A percentile compares a stretch with the other conserved stretches of the same genome.
These are phyloP conservation scores for Gonatopus flavifemur DNA, from an alignment of 1,140 invertebrate species.

Conservation along the genomic window DNA sequence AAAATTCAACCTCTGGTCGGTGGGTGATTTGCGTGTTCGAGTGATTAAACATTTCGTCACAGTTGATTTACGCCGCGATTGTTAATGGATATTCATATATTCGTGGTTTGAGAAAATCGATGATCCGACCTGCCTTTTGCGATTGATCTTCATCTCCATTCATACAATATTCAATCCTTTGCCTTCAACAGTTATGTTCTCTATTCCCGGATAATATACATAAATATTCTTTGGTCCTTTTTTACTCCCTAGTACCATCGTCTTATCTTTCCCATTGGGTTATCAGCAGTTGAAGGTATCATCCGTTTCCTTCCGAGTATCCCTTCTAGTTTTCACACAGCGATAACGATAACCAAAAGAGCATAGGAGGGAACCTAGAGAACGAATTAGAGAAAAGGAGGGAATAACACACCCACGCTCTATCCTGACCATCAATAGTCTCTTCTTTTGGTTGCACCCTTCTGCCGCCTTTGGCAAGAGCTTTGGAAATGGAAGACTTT, in stretches of 20 bases:
- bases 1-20: constrained; percentile 3
- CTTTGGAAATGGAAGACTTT: constrained; percentile 15
- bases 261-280: constrained; percentile 17
- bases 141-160: background rate
- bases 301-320: constrained; percentile 1
- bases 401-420: background rate
- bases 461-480: background rate
- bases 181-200: background rate
- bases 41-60: constrained; percentile 32
- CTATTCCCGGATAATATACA: constrained; percentile 4
- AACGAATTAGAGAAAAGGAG: background rate
- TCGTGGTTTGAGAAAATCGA: constrained; percentile 10
- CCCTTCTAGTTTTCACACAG: constrained; percentile 13
- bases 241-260: constrained; percentile 12
- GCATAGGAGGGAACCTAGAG: background rate
- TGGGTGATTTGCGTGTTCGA: constrained; percentile 7
- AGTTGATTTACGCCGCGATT: constrained; percentile 30
- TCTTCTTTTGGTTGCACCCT: no score
- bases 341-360: constrained; percentile 20
- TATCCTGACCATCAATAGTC: background rate
- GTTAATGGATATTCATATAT: constrained; percentile 41
- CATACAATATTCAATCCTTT: constrained; percentile 7
- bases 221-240: background rate
- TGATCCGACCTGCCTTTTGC: constrained; percentile 4
- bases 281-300: constrained; percentile 23